Evolutionary conservation across 2,113 vertebrate species (phyloP).

Genomic region (Typhlomys cinereus): DNA sequence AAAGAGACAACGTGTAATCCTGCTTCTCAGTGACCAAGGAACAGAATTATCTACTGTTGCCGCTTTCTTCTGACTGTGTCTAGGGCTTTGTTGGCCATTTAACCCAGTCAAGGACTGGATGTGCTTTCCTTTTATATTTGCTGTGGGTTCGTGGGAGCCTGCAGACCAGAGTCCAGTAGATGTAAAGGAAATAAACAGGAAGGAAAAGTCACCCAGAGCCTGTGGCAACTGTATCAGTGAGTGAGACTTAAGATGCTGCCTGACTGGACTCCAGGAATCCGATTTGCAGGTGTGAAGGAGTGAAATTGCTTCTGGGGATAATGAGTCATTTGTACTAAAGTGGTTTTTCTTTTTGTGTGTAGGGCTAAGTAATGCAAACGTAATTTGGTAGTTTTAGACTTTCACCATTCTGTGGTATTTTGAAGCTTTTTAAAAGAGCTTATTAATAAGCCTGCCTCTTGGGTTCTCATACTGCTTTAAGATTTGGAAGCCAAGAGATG

Average conservation of each 20-base stretch:
- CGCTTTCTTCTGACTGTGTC: background rate
- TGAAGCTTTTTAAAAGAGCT: background rate
- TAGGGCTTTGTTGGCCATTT: background rate
- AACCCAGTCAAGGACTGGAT: background rate
- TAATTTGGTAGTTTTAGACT: conserved; percentile 54
- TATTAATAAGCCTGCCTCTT: background rate
- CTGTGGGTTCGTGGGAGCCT: background rate
- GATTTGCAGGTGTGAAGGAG: background rate
- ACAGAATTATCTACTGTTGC: background rate
- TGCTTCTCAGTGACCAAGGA: background rate
- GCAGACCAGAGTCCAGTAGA: background rate
- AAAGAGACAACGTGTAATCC: background rate
- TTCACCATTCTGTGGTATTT: conserved; percentile 35
- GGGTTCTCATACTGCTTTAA: background rate
- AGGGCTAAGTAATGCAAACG: conserved; percentile 40
- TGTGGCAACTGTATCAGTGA: background rate
- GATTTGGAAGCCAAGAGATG: background rate
- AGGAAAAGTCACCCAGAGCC: background rate
- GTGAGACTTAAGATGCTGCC: background rate
- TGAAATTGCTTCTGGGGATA: background rate
- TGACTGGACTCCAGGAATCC: background rate
- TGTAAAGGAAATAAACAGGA: background rate
- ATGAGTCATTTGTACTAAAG: conserved; percentile 45
- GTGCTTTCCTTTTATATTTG: background rate
- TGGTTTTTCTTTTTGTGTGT: conserved; percentile 50